Evolutionary conservation across 2,113 vertebrate genomes (phyloP).

Genomic region (Salminus brasiliensis): DNA sequence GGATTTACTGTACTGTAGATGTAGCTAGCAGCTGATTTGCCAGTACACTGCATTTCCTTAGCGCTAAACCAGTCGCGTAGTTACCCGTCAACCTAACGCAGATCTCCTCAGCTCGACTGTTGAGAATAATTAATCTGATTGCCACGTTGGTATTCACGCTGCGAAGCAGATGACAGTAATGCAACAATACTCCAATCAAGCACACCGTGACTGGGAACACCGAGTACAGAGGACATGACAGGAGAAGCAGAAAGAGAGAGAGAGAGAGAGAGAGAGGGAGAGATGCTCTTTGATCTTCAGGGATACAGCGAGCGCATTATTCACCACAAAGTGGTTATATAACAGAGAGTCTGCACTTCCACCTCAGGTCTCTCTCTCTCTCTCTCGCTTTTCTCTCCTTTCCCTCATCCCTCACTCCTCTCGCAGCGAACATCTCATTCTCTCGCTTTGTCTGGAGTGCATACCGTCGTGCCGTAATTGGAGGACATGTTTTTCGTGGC

Average conservation of each 20-base stretch:
- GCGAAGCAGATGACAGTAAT: not conserved
- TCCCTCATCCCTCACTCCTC: not conserved
- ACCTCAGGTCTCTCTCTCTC: constrained; percentile 1
- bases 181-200: constrained; percentile 4
- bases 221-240: not conserved
- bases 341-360: constrained; percentile 27
- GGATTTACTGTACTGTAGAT: not conserved
- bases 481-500: constrained; percentile 24
- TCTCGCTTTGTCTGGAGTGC: constrained; percentile 30
- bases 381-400: not conserved
- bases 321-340: constrained; percentile 42
- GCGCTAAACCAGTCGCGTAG: not conserved
- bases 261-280: constrained; percentile 5
- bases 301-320: constrained; percentile 42
- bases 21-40: not conserved
- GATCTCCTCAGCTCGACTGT: not conserved
- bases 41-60: not conserved
- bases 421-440: not conserved
- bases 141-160: not conserved
- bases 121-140: not conserved
- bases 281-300: constrained; percentile 41
- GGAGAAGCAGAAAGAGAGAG: not conserved
- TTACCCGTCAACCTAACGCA: not conserved
- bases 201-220: not conserved
- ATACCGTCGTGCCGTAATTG: constrained; percentile 12